Conservation (phyloP, 2,113 vertebrate species). For the Alouatta palliata region DNA sequence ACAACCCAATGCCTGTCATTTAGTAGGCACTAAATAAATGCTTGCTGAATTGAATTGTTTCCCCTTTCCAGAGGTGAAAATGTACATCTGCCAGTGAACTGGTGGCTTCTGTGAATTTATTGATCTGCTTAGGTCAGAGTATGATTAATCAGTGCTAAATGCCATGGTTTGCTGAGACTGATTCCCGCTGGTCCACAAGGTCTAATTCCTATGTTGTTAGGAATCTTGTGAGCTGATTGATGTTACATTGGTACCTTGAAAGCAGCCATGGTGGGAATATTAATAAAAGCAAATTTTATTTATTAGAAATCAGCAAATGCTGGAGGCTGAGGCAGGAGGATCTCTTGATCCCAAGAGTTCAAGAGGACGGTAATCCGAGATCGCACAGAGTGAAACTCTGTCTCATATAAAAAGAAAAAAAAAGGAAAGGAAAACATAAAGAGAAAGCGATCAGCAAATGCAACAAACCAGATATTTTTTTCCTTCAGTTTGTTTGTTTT, state of each 20-base stretch:
- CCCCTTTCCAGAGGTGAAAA: not conserved
- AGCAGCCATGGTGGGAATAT: not conserved
- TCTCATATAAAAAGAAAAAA: too few species aligned
- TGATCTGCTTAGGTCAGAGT: not conserved
- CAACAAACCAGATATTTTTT: not conserved
- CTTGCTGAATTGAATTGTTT: not conserved
- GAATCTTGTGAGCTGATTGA: not conserved
- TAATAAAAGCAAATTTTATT: not conserved
- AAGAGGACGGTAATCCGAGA: too few species aligned
- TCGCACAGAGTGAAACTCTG: too few species aligned
- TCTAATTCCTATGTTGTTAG: not conserved
- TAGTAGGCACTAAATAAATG: not conserved
- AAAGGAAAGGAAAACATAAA: too few species aligned
- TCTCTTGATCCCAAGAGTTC: too few species aligned
- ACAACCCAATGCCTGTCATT: not conserved
- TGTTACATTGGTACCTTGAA: not conserved
- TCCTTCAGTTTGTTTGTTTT: not conserved
- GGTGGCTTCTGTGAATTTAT: not conserved
- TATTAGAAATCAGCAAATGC: not conserved
- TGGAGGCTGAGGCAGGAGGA: too few species aligned
- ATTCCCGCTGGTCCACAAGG: not conserved
- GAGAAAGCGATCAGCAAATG: not conserved
- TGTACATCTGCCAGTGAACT: not conserved
- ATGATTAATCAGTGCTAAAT: not conserved
- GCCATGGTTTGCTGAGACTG: not conserved